phyloP scores from a whole-genome alignment of 2,888 invertebrate species.

The Sarcophaga carnaria region DNA sequence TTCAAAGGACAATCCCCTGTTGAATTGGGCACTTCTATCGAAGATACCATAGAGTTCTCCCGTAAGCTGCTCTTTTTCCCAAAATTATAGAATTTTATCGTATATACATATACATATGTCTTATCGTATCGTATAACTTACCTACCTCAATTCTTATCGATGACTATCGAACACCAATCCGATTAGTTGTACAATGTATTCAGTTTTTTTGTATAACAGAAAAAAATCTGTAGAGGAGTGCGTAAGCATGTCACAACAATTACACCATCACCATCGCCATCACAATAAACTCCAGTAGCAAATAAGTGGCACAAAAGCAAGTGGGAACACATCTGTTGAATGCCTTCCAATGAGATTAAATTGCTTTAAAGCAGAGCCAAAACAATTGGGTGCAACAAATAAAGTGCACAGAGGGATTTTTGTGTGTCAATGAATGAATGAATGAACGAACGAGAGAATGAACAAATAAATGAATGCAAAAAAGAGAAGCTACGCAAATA shows the following conservation, averaged over 20 bases:
- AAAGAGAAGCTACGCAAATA: background rate
- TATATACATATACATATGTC: too few relatives aligned
- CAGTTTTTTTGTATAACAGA: too few relatives aligned
- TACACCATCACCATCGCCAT: background rate
- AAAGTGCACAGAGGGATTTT: constrained; percentile 46
- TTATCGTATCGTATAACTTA: too few relatives aligned
- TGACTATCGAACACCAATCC: too few relatives aligned
- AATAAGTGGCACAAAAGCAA: constrained; percentile 2
- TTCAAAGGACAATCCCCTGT: too few relatives aligned
- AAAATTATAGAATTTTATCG: too few relatives aligned
- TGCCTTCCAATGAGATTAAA: constrained; percentile 82
- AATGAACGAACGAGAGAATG: constrained; percentile 21
- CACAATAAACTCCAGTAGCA: background rate
- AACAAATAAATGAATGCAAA: constrained; percentile 27
- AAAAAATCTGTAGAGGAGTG: background rate
- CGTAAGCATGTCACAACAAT: background rate
- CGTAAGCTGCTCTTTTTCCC: too few relatives aligned
- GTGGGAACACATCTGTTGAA: constrained; percentile 79
- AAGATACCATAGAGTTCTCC: too few relatives aligned
- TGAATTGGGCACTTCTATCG: too few relatives aligned
- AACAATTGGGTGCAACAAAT: constrained; percentile 77
- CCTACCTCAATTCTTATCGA: too few relatives aligned
- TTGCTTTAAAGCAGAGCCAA: constrained; percentile 79
- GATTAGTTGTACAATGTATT: too few relatives aligned
- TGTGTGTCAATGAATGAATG: constrained; percentile 64